phyloP scores from a whole-genome alignment of 2,888 invertebrate species.

The Acrobeloides nanus region DNA sequence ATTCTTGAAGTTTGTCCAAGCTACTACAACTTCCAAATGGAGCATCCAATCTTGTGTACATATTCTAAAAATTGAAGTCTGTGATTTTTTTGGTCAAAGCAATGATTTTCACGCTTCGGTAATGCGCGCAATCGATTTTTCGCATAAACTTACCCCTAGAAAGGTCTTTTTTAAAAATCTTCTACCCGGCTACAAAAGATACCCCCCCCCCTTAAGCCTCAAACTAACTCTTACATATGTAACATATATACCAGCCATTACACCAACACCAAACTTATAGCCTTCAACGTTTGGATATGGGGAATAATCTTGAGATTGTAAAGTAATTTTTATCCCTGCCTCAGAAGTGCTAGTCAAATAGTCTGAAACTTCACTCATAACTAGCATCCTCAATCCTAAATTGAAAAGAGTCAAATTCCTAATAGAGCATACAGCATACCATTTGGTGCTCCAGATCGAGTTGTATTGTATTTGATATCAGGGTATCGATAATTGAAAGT shows the following conservation, averaged over 20 bases:
- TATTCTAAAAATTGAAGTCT: no score
- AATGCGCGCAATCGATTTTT: no score
- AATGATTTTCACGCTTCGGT: no score
- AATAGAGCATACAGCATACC: slow-evolving; percentile 6
- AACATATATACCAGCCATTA: background rate
- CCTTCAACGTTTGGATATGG: slow-evolving; percentile 15
- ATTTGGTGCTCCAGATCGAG: slow-evolving; percentile 2
- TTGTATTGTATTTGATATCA: background rate
- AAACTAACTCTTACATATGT: background rate
- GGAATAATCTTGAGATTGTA: slow-evolving; percentile 5
- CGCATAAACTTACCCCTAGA: no score
- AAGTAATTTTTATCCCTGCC: slow-evolving; percentile 6
- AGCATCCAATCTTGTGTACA: slow-evolving; percentile 4
- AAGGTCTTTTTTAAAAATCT: no score
- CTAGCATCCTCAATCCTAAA: slow-evolving; percentile 3
- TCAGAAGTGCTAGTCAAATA: background rate
- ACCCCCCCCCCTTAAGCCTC: no score
- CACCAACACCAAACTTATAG: slow-evolving; percentile 3
- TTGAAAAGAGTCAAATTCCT: background rate
- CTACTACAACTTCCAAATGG: slow-evolving; percentile 11
- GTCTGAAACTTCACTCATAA: background rate
- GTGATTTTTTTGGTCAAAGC: no score
- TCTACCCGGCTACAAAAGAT: no score
- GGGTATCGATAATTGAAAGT: slow-evolving; percentile 12
- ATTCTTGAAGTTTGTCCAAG: slow-evolving; percentile 1